Evolutionary conservation across 1,140 invertebrate genomes (phyloP).

Genomic region (Aricia agestis): DNA sequence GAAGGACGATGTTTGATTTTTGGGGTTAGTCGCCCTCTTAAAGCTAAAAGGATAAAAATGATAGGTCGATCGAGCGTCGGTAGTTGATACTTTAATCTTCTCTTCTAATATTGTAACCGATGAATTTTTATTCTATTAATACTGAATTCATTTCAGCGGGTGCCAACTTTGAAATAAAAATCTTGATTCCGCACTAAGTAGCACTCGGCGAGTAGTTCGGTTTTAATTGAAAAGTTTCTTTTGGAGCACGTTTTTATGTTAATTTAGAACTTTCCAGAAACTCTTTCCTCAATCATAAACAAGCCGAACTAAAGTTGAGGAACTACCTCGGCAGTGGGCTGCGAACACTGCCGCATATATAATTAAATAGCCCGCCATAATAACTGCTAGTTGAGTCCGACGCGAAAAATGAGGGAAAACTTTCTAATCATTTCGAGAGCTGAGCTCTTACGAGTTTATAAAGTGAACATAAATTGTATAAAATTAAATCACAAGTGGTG

Average conservation of each 20-base stretch:
- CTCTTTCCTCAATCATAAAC: not conserved
- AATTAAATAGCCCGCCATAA: not conserved
- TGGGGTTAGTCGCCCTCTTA: too few species aligned
- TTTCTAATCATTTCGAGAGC: not conserved
- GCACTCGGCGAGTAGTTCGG: not conserved
- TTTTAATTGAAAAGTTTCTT: constrained; percentile 1
- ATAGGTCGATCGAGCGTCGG: too few species aligned
- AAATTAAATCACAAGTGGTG: too few species aligned
- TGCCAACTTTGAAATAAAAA: constrained; percentile 3
- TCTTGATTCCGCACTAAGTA: not conserved
- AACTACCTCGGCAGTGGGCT: not conserved
- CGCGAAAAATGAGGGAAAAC: not conserved
- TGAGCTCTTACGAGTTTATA: not conserved
- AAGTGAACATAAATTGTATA: not conserved
- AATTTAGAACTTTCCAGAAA: not conserved
- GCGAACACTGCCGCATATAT: not conserved
- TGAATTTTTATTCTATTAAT: not conserved
- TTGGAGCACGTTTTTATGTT: constrained; percentile 3
- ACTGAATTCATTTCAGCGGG: not conserved
- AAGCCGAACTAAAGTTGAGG: not conserved
- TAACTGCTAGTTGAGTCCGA: not conserved
- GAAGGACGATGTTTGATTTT: too few species aligned
- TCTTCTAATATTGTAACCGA: not conserved
- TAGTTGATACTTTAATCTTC: too few species aligned
- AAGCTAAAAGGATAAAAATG: too few species aligned